Percentiles rank a stretch among this genome's conserved stretches.
Conservation (phyloP, 2,888 invertebrate species). For the Acronicta alni region DNA sequence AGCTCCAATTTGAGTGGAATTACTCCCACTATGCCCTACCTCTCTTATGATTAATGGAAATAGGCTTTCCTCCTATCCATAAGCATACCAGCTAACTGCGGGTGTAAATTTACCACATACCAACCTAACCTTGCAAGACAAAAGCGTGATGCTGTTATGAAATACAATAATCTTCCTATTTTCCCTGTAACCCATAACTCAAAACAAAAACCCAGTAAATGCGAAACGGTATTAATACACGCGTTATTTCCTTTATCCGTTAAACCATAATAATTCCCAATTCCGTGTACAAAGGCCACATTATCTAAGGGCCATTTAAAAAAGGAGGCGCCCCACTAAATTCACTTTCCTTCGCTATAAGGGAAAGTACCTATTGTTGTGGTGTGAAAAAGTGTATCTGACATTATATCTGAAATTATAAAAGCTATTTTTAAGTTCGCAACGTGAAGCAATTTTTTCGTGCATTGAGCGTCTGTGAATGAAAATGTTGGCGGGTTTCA, state of each 20-base stretch:
- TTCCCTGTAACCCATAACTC: slow-evolving; percentile 16
- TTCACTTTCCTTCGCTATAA: slow-evolving; percentile 50
- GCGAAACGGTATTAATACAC: slow-evolving; percentile 42
- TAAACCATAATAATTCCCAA: slow-evolving; percentile 76
- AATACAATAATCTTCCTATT: neutral
- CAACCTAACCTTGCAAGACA: too few species aligned
- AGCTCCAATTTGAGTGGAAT: too few species aligned
- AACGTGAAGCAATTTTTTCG: too few species aligned
- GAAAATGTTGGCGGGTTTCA: too few species aligned
- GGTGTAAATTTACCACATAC: too few species aligned
- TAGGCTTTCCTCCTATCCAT: too few species aligned
- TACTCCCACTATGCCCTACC: too few species aligned
- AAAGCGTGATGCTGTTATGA: too few species aligned
- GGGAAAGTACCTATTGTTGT: slow-evolving; percentile 26
- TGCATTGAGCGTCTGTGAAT: too few species aligned
- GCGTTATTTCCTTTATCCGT: slow-evolving; percentile 64
- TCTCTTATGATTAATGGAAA: too few species aligned
- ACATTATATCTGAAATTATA: slow-evolving; percentile 1
- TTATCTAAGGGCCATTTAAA: slow-evolving; percentile 68
- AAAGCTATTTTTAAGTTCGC: too few species aligned
- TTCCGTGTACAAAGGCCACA: slow-evolving; percentile 72
- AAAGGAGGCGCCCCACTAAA: slow-evolving; percentile 51
- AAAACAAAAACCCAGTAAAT: slow-evolving; percentile 23
- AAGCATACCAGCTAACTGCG: too few species aligned
- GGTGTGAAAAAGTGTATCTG: slow-evolving; percentile 35